phyloP scores from a whole-genome alignment of 2,113 vertebrate species.

The Prolemur simus region DNA sequence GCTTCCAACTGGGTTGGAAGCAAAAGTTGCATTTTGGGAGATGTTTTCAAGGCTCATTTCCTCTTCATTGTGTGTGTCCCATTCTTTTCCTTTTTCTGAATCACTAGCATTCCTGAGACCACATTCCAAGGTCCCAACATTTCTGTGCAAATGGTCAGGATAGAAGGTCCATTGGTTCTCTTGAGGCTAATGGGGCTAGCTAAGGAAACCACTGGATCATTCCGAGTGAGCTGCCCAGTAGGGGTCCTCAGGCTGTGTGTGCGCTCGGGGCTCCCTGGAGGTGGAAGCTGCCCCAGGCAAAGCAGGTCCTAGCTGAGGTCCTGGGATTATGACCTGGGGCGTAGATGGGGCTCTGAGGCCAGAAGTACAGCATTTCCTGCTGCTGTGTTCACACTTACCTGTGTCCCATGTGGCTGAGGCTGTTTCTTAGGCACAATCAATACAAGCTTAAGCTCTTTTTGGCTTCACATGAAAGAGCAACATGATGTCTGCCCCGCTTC shows the following conservation, averaged over 20 bases:
- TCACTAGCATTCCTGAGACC: not conserved
- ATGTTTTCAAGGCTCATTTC: not conserved
- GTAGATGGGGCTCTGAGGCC: not conserved
- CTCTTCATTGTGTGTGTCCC: not conserved
- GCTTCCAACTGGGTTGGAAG: not conserved
- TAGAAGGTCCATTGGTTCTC: not conserved
- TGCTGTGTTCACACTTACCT: not conserved
- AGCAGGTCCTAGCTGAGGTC: not conserved
- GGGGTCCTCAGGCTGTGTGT: not conserved
- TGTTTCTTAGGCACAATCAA: conserved; percentile 42
- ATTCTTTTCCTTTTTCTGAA: not conserved
- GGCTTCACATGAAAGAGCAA: conserved; percentile 60
- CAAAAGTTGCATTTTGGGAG: not conserved
- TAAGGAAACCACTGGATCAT: not conserved
- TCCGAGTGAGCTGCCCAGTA: not conserved
- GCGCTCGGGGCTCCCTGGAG: no score
- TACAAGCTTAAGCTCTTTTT: conserved; percentile 11
- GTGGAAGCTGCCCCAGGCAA: accelerated
- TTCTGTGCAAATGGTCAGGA: not conserved
- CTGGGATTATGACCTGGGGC: not conserved
- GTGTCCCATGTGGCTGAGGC: not conserved
- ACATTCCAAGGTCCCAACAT: not conserved
- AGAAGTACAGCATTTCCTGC: not conserved
- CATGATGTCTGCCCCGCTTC: not conserved
- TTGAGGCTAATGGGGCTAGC: not conserved